Evolutionary conservation across 2,797 vertebrate species (phyloP), one percentile per base, ranked within the genome.

Genomic region (Discoglossus pictus): DNA sequence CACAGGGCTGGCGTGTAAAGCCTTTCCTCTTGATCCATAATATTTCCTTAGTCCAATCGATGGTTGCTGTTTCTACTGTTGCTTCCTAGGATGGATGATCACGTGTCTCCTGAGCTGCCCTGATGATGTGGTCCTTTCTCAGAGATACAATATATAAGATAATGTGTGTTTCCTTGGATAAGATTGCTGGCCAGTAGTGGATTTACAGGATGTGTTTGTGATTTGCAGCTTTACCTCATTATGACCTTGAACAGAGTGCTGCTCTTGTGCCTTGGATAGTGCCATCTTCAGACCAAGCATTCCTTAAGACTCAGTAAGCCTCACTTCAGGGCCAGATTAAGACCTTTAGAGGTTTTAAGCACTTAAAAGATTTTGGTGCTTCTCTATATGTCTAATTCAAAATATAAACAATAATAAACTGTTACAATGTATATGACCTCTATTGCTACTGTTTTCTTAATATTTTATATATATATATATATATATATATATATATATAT

Each of bases 261-360:
- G 31, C 18, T 69, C 7, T n/a, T 24, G 35, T 27, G 27, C 15
- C 21, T 24, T 34, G 10, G 31, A 15, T 31, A 18, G 60, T 25
- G 60, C 68, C 60, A 34, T 58, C 68, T 70, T 13, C 43, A 69
- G 66, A 8, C 27, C n/a, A n/a, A n/a, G n/a, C n/a, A n/a, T n/a
- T n/a, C n/a, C n/a, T n/a, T n/a, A n/a, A n/a, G n/a, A n/a, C n/a
- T n/a, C n/a, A n/a, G n/a, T n/a, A n/a, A n/a, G n/a, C n/a, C n/a
- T n/a, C n/a, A n/a, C n/a, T n/a, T n/a, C n/a, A n/a, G n/a, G n/a
- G n/a, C n/a, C n/a, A n/a, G n/a, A n/a, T n/a, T n/a, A n/a, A n/a
- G n/a, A n/a, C n/a, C n/a, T n/a, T n/a, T n/a, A n/a, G n/a, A n/a
- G n/a, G n/a, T n/a, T n/a, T n/a, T n/a, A n/a, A n/a, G n/a, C n/a